A percentile compares a stretch with the other conserved stretches of the same genome.
These are phyloP conservation scores for Papilio gigon DNA, from an alignment of 2,888 invertebrate genomes.

Conservation along the genomic window DNA sequence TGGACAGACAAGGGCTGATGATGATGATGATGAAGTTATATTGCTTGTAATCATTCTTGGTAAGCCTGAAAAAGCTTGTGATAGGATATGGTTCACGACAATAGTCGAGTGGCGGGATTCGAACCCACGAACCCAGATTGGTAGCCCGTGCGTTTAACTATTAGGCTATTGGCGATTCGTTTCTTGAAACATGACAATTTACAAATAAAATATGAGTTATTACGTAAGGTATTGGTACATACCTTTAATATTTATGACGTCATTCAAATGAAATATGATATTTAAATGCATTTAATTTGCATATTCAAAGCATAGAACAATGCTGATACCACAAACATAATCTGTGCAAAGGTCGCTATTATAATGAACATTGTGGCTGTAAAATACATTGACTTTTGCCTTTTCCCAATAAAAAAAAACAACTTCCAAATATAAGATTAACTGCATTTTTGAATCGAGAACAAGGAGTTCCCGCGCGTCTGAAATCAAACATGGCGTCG, in stretches of 20 bases:
- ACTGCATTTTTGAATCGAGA: conserved; percentile 1
- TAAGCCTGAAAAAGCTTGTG: too few species aligned
- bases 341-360: conserved; percentile 9
- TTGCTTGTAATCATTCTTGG: too few species aligned
- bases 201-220: too few species aligned
- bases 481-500: conserved; percentile 16
- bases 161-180: too few species aligned
- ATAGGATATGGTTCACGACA: too few species aligned
- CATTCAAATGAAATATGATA: conserved; percentile 6
- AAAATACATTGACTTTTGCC: conserved; percentile 9
- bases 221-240: not conserved
- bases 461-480: conserved; percentile 15
- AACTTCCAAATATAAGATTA: not conserved
- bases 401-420: not conserved
- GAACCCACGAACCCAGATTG: too few species aligned
- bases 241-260: not conserved
- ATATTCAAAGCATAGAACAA: conserved; percentile 1
- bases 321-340: not conserved
- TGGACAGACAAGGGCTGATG: too few species aligned
- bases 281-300: conserved; percentile 6
- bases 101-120: too few species aligned
- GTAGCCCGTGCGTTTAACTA: too few species aligned
- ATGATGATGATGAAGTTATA: too few species aligned
- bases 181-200: not conserved
- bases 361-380: not conserved